Percentiles rank a stretch among this genome's conserved stretches.
phyloP scores from a whole-genome alignment of 2,797 vertebrate genomes.

The Melanotaenia pygmaea region DNA sequence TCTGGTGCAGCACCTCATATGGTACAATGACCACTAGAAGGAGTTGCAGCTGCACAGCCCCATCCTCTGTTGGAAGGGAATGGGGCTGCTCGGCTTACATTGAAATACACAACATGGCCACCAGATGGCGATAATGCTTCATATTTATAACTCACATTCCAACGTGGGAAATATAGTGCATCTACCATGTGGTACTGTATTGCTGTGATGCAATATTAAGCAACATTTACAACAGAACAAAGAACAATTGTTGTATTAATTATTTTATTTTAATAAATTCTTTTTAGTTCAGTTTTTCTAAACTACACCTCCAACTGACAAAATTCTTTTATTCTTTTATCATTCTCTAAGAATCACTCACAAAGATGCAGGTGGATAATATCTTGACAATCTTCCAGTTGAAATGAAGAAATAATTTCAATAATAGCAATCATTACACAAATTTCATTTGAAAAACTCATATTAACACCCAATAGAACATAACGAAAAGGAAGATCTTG shows the following conservation, averaged over 20 bases:
- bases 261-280: neutral
- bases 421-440: neutral
- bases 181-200: neutral
- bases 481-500: no score
- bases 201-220: conserved; percentile 43
- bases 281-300: neutral
- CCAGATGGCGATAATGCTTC: conserved; percentile 31
- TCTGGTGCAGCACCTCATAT: neutral
- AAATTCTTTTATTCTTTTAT: neutral
- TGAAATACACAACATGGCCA: conserved; percentile 31
- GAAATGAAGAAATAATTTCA: neutral
- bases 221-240: conserved; percentile 16
- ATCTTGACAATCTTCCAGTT: neutral
- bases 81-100: neutral
- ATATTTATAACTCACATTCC: neutral
- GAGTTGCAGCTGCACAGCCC: conserved; percentile 37
- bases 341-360: no score
- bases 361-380: no score
- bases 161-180: neutral
- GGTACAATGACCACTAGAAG: conserved; percentile 54
- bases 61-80: neutral
- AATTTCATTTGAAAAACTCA: neutral
- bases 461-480: neutral
- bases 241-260: neutral
- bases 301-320: neutral